Conservation (phyloP, 2,113 vertebrate genomes). For the Oriolus oriolus region DNA sequence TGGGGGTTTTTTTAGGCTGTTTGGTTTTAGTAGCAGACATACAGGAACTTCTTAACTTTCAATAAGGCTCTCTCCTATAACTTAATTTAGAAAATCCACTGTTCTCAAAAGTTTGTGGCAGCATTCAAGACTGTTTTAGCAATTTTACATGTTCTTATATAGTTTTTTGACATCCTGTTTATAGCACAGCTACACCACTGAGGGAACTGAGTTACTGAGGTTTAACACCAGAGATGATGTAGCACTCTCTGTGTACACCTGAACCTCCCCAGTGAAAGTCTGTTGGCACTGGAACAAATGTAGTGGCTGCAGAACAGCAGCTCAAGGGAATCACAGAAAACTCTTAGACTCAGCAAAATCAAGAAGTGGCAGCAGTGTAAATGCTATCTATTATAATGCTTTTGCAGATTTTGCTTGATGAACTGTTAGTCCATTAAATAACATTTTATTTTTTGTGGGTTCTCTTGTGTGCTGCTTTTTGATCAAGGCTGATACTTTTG, state of each 20-base stretch:
- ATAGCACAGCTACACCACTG: neutral
- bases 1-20: neutral
- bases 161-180: neutral
- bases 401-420: neutral
- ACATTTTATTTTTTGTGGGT: neutral
- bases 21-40: neutral
- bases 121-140: neutral
- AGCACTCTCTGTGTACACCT: neutral
- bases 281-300: neutral
- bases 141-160: neutral
- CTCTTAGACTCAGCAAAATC: neutral
- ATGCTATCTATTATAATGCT: neutral
- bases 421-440: neutral
- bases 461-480: neutral
- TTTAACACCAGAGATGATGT: neutral
- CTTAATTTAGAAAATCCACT: neutral
- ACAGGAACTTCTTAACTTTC: neutral
- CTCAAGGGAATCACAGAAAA: neutral
- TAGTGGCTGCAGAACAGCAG: neutral
- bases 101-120: neutral
- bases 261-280: neutral
- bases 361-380: neutral
- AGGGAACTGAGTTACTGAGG: neutral
- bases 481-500: neutral
- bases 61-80: neutral